phyloP scores from a whole-genome alignment of 2,113 vertebrate species.

The Lasiurus borealis region DNA sequence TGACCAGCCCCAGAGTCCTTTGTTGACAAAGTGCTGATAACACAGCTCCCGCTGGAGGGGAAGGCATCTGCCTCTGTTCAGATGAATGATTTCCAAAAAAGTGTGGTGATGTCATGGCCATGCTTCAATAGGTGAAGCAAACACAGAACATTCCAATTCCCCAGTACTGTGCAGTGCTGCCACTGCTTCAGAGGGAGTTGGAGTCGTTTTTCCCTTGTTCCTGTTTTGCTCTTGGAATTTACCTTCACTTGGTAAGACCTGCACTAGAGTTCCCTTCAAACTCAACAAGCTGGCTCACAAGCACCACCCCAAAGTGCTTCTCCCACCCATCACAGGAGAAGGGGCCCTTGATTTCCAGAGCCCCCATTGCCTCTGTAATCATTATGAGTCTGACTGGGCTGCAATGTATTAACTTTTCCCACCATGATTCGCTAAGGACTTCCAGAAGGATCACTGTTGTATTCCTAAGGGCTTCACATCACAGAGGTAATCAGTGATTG shows the following conservation, averaged over 20 bases:
- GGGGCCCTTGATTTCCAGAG: not conserved
- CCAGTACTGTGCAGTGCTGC: not conserved
- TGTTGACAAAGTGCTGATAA: rapidly evolving
- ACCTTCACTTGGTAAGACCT: not conserved
- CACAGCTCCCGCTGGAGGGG: not conserved
- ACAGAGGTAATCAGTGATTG: not conserved
- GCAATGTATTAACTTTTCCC: not conserved
- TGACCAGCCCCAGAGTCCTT: not conserved
- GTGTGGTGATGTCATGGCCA: rapidly evolving
- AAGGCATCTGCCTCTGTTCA: not conserved
- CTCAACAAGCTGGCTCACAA: not conserved
- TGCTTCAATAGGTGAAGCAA: not conserved
- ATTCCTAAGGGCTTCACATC: not conserved
- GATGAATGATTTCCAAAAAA: not conserved
- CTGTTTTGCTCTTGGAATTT: not conserved
- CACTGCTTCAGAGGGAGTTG: not conserved
- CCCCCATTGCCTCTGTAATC: not conserved
- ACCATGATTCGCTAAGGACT: not conserved
- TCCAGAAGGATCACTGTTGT: not conserved
- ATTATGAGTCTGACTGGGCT: rapidly evolving
- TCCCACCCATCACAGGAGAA: not conserved
- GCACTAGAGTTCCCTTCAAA: not conserved
- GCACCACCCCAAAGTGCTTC: not conserved
- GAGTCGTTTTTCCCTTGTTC: not conserved
- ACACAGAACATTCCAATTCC: not conserved